Percentiles rank a stretch among this genome's conserved stretches.
phyloP scores from a whole-genome alignment of 23 tunicate species.

The Ascidia mentula region DNA sequence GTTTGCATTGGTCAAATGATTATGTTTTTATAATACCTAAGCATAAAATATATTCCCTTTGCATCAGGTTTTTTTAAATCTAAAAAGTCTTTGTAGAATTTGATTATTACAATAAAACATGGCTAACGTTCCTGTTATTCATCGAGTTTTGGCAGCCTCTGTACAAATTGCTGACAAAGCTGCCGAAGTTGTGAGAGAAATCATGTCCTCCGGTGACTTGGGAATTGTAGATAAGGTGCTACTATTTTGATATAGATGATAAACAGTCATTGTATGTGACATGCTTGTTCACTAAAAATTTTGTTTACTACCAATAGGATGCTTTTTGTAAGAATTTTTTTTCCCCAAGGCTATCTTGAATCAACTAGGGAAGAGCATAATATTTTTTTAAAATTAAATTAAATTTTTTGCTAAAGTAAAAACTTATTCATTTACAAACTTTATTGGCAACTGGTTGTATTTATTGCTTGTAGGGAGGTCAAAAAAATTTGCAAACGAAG shows the following conservation, averaged over 20 bases:
- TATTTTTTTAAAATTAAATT: no score
- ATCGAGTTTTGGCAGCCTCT: slow-evolving; percentile 71
- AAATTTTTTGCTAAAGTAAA: no score
- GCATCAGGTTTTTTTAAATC: not conserved
- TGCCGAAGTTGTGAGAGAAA: slow-evolving; percentile 82
- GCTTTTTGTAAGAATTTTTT: no score
- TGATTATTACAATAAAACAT: slow-evolving; percentile 13
- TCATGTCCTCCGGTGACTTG: slow-evolving; percentile 92
- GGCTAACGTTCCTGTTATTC: slow-evolving; percentile 36
- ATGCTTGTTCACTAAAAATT: not conserved
- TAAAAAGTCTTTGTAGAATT: not conserved
- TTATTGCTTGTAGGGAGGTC: slow-evolving; percentile 93
- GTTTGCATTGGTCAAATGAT: no score
- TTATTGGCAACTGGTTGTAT: no score
- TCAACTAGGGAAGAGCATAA: no score
- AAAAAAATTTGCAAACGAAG: slow-evolving; percentile 94
- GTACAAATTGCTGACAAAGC: slow-evolving; percentile 92
- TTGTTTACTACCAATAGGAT: not conserved
- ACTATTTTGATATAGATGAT: no score
- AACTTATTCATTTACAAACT: no score
- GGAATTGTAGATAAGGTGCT: slow-evolving; percentile 89
- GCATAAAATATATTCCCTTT: no score
- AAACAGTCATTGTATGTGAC: no score
- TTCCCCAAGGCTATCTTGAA: no score
- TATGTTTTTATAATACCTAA: not conserved